These are phyloP conservation scores for Gasterosteus nipponicus DNA, from an alignment of 2,113 vertebrate species.

Conservation along the genomic window DNA sequence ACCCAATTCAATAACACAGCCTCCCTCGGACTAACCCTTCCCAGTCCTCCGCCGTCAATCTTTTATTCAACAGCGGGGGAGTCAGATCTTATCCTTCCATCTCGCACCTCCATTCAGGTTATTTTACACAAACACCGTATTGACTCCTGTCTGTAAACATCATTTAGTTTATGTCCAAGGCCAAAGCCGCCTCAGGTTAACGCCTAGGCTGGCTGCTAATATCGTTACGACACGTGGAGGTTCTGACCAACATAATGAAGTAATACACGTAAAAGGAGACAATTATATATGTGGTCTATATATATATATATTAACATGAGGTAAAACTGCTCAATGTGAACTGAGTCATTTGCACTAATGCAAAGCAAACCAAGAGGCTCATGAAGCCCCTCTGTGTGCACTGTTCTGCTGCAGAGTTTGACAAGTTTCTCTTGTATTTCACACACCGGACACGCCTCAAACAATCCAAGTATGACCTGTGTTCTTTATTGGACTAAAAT, in stretches of 20 bases:
- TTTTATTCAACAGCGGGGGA: conserved; percentile 62
- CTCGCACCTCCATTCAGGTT: conserved; percentile 33
- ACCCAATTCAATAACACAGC: conserved; percentile 62
- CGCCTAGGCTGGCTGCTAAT: conserved; percentile 10
- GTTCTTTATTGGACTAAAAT: not conserved
- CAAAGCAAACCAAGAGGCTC: not conserved
- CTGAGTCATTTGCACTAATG: not conserved
- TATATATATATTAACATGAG: not conserved
- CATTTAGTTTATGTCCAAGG: not conserved
- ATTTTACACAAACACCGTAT: conserved; percentile 15
- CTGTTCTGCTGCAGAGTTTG: not conserved
- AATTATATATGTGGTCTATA: too few species aligned
- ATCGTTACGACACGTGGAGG: not conserved
- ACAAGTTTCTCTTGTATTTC: too few species aligned
- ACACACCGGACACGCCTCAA: not conserved
- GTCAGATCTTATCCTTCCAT: conserved; percentile 46
- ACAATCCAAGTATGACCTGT: not conserved
- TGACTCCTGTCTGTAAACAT: conserved; percentile 36
- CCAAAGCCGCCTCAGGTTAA: not conserved
- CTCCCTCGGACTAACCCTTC: conserved; percentile 11
- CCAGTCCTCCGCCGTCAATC: conserved; percentile 52
- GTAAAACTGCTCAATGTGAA: not conserved
- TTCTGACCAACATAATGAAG: conserved; percentile 7
- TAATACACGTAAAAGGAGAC: not conserved
- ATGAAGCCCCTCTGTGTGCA: not conserved